Conservation (phyloP, 2,888 invertebrate genomes). For the Syrista parreyssii region DNA sequence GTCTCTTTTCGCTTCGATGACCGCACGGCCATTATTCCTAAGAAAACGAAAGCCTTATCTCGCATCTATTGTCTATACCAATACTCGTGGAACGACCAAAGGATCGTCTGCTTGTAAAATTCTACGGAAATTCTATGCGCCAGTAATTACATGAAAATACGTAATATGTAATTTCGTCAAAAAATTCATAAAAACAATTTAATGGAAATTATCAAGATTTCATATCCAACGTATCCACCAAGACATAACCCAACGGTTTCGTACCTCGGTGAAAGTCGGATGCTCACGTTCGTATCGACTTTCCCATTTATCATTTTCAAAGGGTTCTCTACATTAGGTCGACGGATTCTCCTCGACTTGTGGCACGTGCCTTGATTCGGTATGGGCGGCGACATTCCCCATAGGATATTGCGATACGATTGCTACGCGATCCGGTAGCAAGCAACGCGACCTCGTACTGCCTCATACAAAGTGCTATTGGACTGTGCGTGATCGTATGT, state of each 20-base stretch:
- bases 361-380: not conserved
- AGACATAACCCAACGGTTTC: not conserved
- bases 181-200: not conserved
- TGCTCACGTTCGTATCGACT: not conserved
- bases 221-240: not conserved
- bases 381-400: slow-evolving; percentile 7
- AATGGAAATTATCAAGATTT: not conserved
- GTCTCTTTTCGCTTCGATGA: slow-evolving; percentile 5
- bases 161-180: not conserved
- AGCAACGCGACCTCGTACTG: not conserved
- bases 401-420: slow-evolving; percentile 20
- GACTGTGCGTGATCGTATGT: not conserved
- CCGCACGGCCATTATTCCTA: not conserved
- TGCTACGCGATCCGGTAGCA: slow-evolving; percentile 10
- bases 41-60: not conserved
- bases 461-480: not conserved
- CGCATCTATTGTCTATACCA: not conserved
- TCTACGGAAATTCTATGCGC: not conserved
- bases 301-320: not conserved
- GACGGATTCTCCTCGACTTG: not conserved
- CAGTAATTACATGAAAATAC: not conserved
- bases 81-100: not conserved
- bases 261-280: not conserved
- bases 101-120: not conserved
- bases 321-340: not conserved